Percentiles rank a stretch among this genome's conserved stretches.
Conservation (phyloP, 2,797 vertebrate genomes). For the Takifugu rubripes region DNA sequence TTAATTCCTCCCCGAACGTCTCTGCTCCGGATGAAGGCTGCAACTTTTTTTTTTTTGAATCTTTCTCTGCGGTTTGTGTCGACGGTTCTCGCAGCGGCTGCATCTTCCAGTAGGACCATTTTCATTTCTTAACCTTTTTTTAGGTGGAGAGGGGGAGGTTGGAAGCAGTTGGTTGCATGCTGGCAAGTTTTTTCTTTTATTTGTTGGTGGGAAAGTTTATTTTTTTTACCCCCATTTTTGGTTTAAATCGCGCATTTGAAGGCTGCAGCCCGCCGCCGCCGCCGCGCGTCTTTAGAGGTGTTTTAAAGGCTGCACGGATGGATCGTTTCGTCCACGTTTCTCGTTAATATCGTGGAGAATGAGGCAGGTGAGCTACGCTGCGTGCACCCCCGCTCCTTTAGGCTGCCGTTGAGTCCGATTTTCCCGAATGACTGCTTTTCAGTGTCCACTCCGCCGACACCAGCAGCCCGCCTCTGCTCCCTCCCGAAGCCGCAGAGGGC, state of each 20-base stretch:
- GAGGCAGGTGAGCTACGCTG: constrained; percentile 57
- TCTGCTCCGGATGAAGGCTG: constrained; percentile 57
- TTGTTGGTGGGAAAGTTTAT: constrained; percentile 46
- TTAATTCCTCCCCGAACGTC: constrained; percentile 64
- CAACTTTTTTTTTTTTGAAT: constrained; percentile 69
- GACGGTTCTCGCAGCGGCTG: constrained; percentile 47
- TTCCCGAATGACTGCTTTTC: constrained; percentile 26
- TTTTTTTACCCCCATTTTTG: not conserved
- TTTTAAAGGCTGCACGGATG: constrained; percentile 1
- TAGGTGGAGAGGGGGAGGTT: not conserved
- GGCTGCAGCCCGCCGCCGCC: too few species aligned
- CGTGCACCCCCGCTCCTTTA: constrained; percentile 17
- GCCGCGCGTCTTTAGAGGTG: too few species aligned
- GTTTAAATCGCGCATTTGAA: too few species aligned
- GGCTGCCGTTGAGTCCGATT: constrained; percentile 11
- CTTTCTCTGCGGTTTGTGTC: constrained; percentile 59
- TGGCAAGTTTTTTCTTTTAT: constrained; percentile 10
- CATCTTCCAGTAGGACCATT: constrained; percentile 40
- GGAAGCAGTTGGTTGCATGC: constrained; percentile 10
- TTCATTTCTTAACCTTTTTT: constrained; percentile 1
- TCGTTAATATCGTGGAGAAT: constrained; percentile 32
- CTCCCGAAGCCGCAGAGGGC: constrained; percentile 71
- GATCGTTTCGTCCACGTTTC: constrained; percentile 29
- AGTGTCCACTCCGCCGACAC: constrained; percentile 28
- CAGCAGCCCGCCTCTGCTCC: constrained; percentile 18